Evolutionary conservation across 2,113 vertebrate genomes (phyloP).

Genomic region (Myiozetetes cayanensis): DNA sequence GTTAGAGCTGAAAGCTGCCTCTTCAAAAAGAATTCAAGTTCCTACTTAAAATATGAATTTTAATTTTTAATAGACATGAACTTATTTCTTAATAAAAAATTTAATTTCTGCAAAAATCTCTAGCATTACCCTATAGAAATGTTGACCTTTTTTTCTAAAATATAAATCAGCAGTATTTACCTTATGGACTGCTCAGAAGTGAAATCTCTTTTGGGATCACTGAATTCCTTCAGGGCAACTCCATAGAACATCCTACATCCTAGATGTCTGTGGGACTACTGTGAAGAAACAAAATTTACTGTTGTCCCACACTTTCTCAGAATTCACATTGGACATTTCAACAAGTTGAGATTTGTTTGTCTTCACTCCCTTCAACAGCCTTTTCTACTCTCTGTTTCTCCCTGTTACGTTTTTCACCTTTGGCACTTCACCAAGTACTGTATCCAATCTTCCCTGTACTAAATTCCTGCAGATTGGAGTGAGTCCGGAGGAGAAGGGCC

Average conservation of each 20-base stretch:
- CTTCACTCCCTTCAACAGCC: neutral
- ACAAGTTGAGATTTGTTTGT: neutral
- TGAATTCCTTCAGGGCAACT: neutral
- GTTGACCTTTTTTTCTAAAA: neutral
- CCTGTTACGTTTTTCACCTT: neutral
- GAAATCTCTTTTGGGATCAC: neutral
- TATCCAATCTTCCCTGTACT: neutral
- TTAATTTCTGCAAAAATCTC: neutral
- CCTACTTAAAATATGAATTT: neutral
- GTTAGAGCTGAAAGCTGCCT: neutral
- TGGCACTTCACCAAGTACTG: neutral
- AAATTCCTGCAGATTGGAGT: neutral
- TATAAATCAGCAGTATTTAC: neutral
- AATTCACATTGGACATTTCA: neutral
- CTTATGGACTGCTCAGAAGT: neutral
- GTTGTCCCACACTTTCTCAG: neutral
- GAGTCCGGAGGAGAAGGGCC: neutral
- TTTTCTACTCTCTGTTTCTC: neutral
- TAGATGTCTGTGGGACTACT: neutral
- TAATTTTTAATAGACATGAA: neutral
- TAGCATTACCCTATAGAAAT: neutral
- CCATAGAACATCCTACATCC: neutral
- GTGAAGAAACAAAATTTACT: neutral
- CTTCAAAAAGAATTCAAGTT: neutral
- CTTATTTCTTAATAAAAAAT: neutral